Evolutionary conservation across 1,140 invertebrate species (phyloP).

Genomic region (Phortica variegata): DNA sequence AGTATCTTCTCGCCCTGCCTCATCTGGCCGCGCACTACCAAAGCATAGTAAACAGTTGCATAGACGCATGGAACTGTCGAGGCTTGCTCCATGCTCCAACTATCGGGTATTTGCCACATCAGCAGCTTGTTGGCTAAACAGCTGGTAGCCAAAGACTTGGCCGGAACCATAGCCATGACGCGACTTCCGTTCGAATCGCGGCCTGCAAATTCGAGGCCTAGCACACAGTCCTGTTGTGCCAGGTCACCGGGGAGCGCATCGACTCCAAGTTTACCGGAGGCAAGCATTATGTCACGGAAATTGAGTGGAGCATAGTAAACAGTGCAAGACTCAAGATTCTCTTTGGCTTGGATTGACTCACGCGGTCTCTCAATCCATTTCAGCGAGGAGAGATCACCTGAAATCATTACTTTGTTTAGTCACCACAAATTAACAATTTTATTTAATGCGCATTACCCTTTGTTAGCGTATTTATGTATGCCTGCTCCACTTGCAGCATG

Average conservation of each 20-base stretch:
- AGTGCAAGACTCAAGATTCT: slow-evolving; percentile 67
- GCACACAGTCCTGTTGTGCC: slow-evolving; percentile 83
- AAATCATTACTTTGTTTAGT: no score
- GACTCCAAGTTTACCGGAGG: slow-evolving; percentile 90
- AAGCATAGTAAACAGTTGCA: slow-evolving; percentile 87
- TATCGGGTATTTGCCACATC: slow-evolving; percentile 84
- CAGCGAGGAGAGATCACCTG: slow-evolving; percentile 82
- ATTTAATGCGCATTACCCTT: slow-evolving; percentile 71
- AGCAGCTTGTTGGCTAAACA: slow-evolving; percentile 84
- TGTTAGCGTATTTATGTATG: slow-evolving; percentile 87
- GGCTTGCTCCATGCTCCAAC: slow-evolving; percentile 88
- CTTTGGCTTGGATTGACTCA: slow-evolving; percentile 37
- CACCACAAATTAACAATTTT: neutral
- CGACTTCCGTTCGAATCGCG: slow-evolving; percentile 72
- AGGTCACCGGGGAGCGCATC: slow-evolving; percentile 89
- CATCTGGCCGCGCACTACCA: slow-evolving; percentile 83
- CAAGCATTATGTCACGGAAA: slow-evolving; percentile 97
- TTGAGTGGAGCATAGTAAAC: slow-evolving; percentile 94
- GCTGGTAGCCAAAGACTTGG: slow-evolving; percentile 85
- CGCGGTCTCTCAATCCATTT: slow-evolving; percentile 88
- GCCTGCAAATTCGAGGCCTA: slow-evolving; percentile 95
- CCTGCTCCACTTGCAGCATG: slow-evolving; percentile 76
- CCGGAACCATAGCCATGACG: slow-evolving; percentile 91
- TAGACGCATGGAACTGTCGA: slow-evolving; percentile 93
- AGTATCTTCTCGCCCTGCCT: slow-evolving; percentile 82